These are phyloP conservation scores for Pitangus sulphuratus DNA, from an alignment of 2,797 vertebrate genomes.

Conservation along the genomic window DNA sequence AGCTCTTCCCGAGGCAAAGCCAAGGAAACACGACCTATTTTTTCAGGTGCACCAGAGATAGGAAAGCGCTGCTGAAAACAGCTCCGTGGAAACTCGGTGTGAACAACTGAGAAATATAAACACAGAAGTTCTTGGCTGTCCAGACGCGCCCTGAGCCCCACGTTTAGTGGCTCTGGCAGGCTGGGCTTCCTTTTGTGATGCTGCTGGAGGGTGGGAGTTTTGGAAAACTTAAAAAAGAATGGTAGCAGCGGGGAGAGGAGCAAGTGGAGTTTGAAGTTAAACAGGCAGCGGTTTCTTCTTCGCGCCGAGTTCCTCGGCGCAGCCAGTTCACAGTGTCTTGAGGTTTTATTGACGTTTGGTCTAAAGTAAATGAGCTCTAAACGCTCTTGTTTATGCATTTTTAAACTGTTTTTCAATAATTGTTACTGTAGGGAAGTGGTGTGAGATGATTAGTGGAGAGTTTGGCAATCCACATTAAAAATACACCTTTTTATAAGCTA, in stretches of 20 bases:
- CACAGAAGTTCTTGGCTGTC: not conserved
- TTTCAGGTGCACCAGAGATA: not conserved
- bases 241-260: rapidly evolving
- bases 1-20: not conserved
- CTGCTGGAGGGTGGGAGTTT: not conserved
- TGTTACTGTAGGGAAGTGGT: conserved; percentile 33
- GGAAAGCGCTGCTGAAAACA: not conserved
- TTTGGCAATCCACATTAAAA: conserved; percentile 53
- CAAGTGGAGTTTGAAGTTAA: not conserved
- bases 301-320: not conserved
- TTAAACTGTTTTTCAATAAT: conserved; percentile 32
- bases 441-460: conserved; percentile 52
- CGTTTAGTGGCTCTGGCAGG: not conserved
- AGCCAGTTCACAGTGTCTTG: not conserved
- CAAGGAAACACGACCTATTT: not conserved
- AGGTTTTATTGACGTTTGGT: conserved; percentile 12
- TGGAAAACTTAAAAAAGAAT: not conserved
- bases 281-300: not conserved
- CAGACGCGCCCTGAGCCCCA: not conserved
- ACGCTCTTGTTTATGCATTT: conserved; percentile 21
- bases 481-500: conserved; percentile 51
- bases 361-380: not conserved
- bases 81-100: not conserved
- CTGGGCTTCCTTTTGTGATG: not conserved
- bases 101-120: not conserved